Percentiles rank a stretch among this genome's conserved stretches.
These are phyloP conservation scores for Sterna hirundo DNA, from an alignment of 2,113 vertebrate genomes.

Conservation along the genomic window DNA sequence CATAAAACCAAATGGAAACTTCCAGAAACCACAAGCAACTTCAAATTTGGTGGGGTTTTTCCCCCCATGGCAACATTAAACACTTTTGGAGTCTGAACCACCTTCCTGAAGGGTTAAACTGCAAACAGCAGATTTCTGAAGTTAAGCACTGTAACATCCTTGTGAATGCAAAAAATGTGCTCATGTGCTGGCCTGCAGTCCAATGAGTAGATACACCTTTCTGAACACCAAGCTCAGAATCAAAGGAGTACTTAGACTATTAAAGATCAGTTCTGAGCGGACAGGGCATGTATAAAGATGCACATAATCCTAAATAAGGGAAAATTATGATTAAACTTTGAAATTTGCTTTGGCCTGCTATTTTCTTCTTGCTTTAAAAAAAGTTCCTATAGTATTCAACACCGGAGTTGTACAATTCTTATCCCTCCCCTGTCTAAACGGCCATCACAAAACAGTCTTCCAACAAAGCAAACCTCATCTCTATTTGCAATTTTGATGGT, in stretches of 20 bases:
- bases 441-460: neutral
- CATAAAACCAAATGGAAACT: neutral
- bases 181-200: neutral
- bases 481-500: neutral
- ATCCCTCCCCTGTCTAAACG: neutral
- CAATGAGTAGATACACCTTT: neutral
- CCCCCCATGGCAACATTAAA: neutral
- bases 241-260: neutral
- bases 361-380: neutral
- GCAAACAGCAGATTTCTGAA: neutral
- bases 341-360: neutral
- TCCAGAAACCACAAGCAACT: neutral
- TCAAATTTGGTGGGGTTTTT: neutral
- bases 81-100: neutral
- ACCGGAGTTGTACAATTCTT: neutral
- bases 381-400: neutral
- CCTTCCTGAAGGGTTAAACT: neutral
- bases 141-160: neutral
- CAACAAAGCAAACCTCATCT: neutral
- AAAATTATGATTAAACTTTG: neutral
- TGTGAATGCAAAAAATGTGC: rapidly evolving
- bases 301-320: neutral
- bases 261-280: neutral
- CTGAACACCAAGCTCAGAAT: neutral
- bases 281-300: neutral